Evolutionary conservation across 2,113 vertebrate genomes (phyloP), one percentile per base, ranked within the genome.

Genomic region (Rhynchopsitta pachyrhyncha): DNA sequence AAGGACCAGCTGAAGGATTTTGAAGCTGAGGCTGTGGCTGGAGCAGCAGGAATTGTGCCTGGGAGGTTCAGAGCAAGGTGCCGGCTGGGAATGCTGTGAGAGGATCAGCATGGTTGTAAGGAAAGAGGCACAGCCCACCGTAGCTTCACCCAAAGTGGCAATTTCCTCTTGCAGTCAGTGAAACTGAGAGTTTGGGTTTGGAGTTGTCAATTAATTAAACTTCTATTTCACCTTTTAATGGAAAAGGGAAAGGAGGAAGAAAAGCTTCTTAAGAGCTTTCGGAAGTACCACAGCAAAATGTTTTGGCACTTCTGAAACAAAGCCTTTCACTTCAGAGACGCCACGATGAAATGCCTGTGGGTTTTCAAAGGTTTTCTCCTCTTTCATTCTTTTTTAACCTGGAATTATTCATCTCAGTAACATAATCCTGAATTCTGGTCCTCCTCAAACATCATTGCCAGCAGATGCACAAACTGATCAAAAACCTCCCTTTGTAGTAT

Each of bases 261-360:
- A 64, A 52, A 17, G 49, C 68, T 87, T 83, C 88, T 81, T 52
- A 46, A 64, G 76, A 63, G 83, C 93, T 89, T 92, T 82, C 15
- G 14, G 62, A 95, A 90, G 85, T 42, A 60, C 31, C 3, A 6
- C 91, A 86, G 86, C 55, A 91, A 95, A 95, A 91, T 89, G 81
- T 95, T 97, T 95, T 95, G 95, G 96, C 94, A 96, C 90, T 95
- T 96, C 35, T 93, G 91, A 90, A 96, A 96, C 93, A 89, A 96
- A 96, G 92, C 55, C 47, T 71, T 79, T 91, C 73, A 87, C 96
- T 96, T 96, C 94, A 95, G 88, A 96, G 86, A 7, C 39, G 42
- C 44, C 52, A 5, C 62, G 52, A 64, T 76, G 93, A 94, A 95
- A 87, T 62, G 50, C 27, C 81, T 88, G 77, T 50, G 81, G 2